Evolutionary conservation across 1,140 invertebrate genomes (phyloP).

Genomic region (Probaryconus sp.): DNA sequence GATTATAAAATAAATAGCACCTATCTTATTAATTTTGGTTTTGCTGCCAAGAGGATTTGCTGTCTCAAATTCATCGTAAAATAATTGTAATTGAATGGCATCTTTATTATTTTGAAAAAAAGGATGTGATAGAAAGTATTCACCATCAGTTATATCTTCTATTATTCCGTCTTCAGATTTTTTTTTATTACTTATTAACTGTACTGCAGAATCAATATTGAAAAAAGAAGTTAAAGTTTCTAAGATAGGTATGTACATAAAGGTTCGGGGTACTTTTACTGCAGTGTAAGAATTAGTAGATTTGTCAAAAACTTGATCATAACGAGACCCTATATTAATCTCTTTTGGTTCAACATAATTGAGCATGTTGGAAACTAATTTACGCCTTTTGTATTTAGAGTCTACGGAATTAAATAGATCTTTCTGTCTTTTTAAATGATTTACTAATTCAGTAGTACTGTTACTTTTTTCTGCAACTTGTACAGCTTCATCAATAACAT

Average conservation of each 20-base stretch:
- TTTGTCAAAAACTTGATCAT: slow-evolving; percentile 14
- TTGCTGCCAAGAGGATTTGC: slow-evolving; percentile 34
- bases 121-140: slow-evolving; percentile 18
- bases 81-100: slow-evolving; percentile 29
- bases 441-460: background rate
- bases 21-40: slow-evolving; percentile 42
- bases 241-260: slow-evolving; percentile 38
- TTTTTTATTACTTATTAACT: background rate
- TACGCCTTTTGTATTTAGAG: slow-evolving; percentile 14
- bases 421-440: slow-evolving; percentile 4
- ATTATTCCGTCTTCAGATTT: slow-evolving; percentile 6
- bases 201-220: background rate
- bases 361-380: slow-evolving; percentile 14
- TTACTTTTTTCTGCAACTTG: background rate
- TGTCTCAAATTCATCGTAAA: slow-evolving; percentile 43
- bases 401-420: background rate
- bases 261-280: slow-evolving; percentile 10
- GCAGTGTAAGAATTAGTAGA: slow-evolving; percentile 9
- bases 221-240: slow-evolving; percentile 30
- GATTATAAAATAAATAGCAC: slow-evolving; percentile 38
- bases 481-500: no score
- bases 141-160: slow-evolving; percentile 27
- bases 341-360: slow-evolving; percentile 23
- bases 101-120: slow-evolving; percentile 22
- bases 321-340: slow-evolving; percentile 13